phyloP scores from a whole-genome alignment of 2,113 vertebrate genomes.

The Leptodactylus fuscus region DNA sequence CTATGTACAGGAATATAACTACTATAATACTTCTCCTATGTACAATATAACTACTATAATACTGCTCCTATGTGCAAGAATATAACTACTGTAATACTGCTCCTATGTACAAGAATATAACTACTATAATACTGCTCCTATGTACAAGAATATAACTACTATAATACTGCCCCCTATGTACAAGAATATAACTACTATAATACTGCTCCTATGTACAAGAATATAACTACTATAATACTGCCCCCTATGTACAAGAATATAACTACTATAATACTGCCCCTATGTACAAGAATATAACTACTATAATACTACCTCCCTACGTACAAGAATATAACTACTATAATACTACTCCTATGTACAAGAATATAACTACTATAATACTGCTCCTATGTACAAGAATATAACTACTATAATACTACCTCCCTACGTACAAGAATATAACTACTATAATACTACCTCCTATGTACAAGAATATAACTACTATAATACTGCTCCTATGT shows the following conservation, averaged over 20 bases:
- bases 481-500: not conserved
- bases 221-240: too few species aligned
- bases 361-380: slow-evolving; percentile 9
- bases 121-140: not conserved
- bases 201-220: too few species aligned
- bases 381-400: not conserved
- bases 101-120: not conserved
- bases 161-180: not conserved
- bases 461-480: too few species aligned
- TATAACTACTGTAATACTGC: slow-evolving; percentile 13
- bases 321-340: not conserved
- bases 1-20: too few species aligned
- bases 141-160: not conserved
- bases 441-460: too few species aligned
- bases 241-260: not conserved
- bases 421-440: too few species aligned
- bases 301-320: not conserved
- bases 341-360: not conserved
- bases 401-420: not conserved
- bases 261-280: slow-evolving; percentile 1
- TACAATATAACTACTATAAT: slow-evolving; percentile 6
- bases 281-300: slow-evolving; percentile 12
- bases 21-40: too few species aligned
- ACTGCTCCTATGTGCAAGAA: not conserved
- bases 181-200: too few species aligned